Conservation (phyloP, 1,140 invertebrate genomes). For the Oryzaephilus surinamensis region DNA sequence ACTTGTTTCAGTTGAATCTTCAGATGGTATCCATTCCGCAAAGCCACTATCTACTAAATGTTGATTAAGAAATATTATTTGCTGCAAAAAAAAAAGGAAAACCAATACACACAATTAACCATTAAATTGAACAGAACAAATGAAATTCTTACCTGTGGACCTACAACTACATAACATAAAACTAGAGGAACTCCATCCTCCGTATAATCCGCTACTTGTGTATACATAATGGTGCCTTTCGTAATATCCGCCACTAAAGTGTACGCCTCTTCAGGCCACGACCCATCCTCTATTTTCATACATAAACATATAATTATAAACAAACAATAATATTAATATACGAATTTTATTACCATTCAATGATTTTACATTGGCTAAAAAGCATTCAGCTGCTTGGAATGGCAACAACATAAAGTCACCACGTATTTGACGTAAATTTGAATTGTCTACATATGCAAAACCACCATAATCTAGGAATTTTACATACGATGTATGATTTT, state of each 20-base stretch:
- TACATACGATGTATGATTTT: constrained; percentile 62
- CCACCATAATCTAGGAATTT: constrained; percentile 92
- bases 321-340: constrained; percentile 7
- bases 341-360: constrained; percentile 48
- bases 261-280: constrained; percentile 67
- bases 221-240: constrained; percentile 69
- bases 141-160: constrained; percentile 49
- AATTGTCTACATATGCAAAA: constrained; percentile 64
- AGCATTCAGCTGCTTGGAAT: constrained; percentile 93
- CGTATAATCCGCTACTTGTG: constrained; percentile 73
- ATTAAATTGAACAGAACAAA: too few species aligned
- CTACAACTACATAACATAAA: constrained; percentile 61
- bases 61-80: constrained; percentile 50
- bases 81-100: constrained; percentile 7
- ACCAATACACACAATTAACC: too few species aligned
- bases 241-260: constrained; percentile 66
- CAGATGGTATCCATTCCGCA: constrained; percentile 54
- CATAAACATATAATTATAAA: too few species aligned
- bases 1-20: too few species aligned
- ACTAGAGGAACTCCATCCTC: constrained; percentile 65
- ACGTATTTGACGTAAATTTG: constrained; percentile 74
- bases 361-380: constrained; percentile 79
- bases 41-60: constrained; percentile 55
- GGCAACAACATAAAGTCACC: constrained; percentile 86
- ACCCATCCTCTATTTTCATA: constrained; percentile 36